Evolutionary conservation across 2,113 vertebrate genomes (phyloP), one percentile per base, ranked within the genome.

Genomic region (Pollimyrus isidori): DNA sequence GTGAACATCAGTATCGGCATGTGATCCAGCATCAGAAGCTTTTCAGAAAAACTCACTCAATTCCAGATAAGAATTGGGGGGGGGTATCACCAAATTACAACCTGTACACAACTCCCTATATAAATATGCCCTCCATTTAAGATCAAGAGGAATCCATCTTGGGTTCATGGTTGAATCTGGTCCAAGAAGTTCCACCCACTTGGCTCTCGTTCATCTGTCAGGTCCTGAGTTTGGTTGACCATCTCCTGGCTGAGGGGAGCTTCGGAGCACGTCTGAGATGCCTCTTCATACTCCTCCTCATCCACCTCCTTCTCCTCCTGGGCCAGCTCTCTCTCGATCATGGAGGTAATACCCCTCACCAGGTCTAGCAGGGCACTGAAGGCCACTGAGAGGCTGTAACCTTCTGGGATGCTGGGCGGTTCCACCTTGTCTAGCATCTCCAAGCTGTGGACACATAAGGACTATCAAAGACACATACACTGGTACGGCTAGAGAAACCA

Each of bases 381-480:
- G 87, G 98, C 98, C 94, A 99, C 98, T 0, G 98, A 99, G 98
- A 99, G 98, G 88, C 98, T 98, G 65, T 99, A 99, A 89, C 98
- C 98, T 93, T 99, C 98, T 52, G 98, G 98, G 93, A 99, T 99
- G 26, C 96, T 98, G 30, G 98, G 98, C 0, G 98, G 98, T 92
- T 99, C 98, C 85, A 99, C 98, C 94, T 99, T 99, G 93, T 99
- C 98, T 93, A 99, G 93, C 98, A 99, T 99, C 94, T 99, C 98
- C 86, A 99, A 94, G 94, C 98, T 99, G 86, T 92, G 91, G n/a
- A 35, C 30, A 84, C 6, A 89, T 85, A 1, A 19, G 26, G 49
- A 83, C n/a, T 19, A 80, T 52, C 7, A 48, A 42, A 76, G 7
- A 21, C 80, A 46, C 19, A 9, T 21, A 53, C 49, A 69, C 86